Evolutionary conservation across 2,113 vertebrate genomes (phyloP), one percentile per base, ranked within the genome.

Genomic region (Ctenomys sociabilis): DNA sequence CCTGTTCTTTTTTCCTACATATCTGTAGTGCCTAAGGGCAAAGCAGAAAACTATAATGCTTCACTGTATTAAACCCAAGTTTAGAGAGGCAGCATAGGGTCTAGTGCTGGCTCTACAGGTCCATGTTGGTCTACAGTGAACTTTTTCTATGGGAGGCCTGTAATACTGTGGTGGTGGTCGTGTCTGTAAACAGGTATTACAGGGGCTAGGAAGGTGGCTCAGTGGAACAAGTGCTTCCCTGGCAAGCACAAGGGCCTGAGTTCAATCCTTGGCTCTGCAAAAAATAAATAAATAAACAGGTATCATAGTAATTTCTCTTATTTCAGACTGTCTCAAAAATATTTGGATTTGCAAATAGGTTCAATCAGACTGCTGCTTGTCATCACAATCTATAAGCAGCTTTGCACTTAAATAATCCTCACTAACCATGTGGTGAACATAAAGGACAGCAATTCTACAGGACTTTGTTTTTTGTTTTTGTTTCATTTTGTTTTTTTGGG

Each of bases 41-140:
- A 4, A 3, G 6, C 85, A 2, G 24, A 45, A 63, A 30, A 64
- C 83, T 0, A 49, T 4, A 2, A 0, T 7, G 0, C 10, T 70
- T 92, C 1, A n/a, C 1, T 28, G 93, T 83, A 82, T 61, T 26
- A 78, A 14, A 17, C 45, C 26, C 43, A 78, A 32, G 14, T 49
- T 49, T 49, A 78, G 26, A 49, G 28, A 77, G 3, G 37, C 16
- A 49, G 24, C 10, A 45, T 30, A 77, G 1, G 5, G 3, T 1
- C 12, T 66, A 52, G 37, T 85, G 28, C 19, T 11, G 61, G 43
- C 0, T 52, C 4, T 26, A 3, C 1, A 43, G n/a, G 3, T 87
- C 63, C 78, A 70, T 63, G 2, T 57, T 94, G 5, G 30, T 12
- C 40, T 28, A 52, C 0, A 63, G 5, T 59, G 63, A 49, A 11